These are phyloP conservation scores for Nymphalis c-album DNA, from an alignment of 2,888 invertebrate genomes.

Conservation along the genomic window DNA sequence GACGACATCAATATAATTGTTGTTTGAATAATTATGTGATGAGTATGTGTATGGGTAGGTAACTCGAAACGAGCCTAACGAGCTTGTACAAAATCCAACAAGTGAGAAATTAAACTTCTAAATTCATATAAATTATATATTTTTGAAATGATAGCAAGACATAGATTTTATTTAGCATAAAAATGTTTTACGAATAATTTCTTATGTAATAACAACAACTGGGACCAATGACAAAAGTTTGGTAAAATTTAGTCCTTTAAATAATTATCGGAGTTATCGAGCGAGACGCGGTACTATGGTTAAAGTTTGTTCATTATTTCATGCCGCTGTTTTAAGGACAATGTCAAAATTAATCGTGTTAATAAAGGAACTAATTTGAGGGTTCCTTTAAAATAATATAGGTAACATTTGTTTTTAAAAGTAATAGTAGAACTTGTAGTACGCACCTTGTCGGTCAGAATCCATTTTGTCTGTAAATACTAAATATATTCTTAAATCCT, in stretches of 20 bases:
- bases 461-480: no score
- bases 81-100: no score
- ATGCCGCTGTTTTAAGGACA: slow-evolving; percentile 12
- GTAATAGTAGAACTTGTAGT: no score
- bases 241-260: slow-evolving; percentile 7
- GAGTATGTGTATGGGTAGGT: no score
- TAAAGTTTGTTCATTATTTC: slow-evolving; percentile 29
- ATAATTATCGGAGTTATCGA: slow-evolving; percentile 24
- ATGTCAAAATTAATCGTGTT: background rate
- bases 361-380: background rate
- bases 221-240: slow-evolving; percentile 13
- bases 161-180: background rate
- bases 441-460: no score
- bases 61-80: no score
- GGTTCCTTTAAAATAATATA: background rate
- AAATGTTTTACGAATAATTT: slow-evolving; percentile 10
- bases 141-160: no score
- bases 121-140: no score
- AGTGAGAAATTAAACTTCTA: no score
- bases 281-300: slow-evolving; percentile 15
- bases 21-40: no score
- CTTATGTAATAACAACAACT: slow-evolving; percentile 20
- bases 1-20: no score
- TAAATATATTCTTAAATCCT: no score
- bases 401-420: background rate